Conservation (phyloP, 2,113 vertebrate species). For the Mugil cephalus region DNA sequence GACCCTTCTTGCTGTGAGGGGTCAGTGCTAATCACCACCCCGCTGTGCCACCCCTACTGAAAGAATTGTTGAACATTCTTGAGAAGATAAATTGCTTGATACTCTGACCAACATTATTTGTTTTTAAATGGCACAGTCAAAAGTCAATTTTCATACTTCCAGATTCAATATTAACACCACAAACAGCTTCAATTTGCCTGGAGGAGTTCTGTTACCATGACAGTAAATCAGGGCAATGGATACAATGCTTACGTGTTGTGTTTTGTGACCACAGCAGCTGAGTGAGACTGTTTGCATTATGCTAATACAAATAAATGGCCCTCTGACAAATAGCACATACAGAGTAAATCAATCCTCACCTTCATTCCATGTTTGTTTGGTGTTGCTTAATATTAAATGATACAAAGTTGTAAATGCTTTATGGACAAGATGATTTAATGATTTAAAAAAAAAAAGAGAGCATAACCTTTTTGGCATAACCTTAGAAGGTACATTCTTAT, state of each 20-base stretch:
- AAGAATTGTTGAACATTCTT: no score
- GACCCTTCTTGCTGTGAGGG: no score
- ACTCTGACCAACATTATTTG: no score
- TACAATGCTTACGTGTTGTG: background rate
- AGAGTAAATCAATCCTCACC: background rate
- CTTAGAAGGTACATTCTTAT: conserved; percentile 15
- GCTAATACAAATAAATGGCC: conserved; percentile 26
- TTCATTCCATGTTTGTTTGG: conserved; percentile 38
- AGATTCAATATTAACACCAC: background rate
- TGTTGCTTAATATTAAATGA: conserved; percentile 10
- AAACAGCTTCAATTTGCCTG: background rate
- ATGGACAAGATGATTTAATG: conserved; percentile 1
- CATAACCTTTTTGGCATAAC: conserved; percentile 14
- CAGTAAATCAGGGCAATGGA: background rate
- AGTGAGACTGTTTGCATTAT: conserved; percentile 24
- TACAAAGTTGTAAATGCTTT: conserved; percentile 30
- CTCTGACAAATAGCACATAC: conserved; percentile 18
- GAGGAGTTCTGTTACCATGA: conserved; percentile 30
- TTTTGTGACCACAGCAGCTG: conserved; percentile 29
- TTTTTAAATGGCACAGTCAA: conserved; percentile 2
- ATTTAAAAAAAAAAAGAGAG: conserved; percentile 33
- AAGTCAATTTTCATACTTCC: background rate
- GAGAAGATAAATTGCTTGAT: no score
- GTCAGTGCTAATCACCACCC: no score
- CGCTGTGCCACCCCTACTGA: no score